Percentiles rank a stretch among this genome's conserved stretches.
phyloP scores from a whole-genome alignment of 92 coral and sea anemone genomes.

The Muricea muricata region DNA sequence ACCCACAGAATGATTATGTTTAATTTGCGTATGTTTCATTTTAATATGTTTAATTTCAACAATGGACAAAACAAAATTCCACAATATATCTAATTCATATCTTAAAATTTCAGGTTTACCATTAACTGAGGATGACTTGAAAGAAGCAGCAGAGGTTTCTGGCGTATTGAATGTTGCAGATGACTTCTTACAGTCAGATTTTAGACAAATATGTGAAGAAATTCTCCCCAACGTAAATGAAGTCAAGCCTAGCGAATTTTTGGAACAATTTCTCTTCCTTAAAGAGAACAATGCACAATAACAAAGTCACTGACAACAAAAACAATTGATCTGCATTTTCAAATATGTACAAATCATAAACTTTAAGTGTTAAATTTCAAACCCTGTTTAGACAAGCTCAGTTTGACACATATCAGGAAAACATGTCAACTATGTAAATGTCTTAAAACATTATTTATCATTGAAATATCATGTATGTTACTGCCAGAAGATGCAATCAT shows the following conservation, averaged over 20 bases:
- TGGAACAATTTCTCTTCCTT: neutral
- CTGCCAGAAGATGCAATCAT: too few relatives aligned
- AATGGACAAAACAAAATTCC: too few relatives aligned
- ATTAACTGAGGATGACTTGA: slow-evolving; percentile 56
- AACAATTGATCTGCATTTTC: neutral
- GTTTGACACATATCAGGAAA: neutral
- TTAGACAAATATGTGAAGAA: neutral
- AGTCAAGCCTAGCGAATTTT: neutral
- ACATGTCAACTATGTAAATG: slow-evolving; percentile 1
- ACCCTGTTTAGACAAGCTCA: neutral
- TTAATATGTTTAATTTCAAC: too few relatives aligned
- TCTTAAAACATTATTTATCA: too few relatives aligned
- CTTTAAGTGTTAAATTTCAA: neutral
- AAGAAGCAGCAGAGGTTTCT: slow-evolving; percentile 66
- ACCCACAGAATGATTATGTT: too few relatives aligned
- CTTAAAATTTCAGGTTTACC: neutral
- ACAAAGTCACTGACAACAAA: neutral
- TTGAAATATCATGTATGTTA: too few relatives aligned
- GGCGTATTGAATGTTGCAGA: slow-evolving; percentile 50
- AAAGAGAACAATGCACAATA: neutral
- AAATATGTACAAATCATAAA: neutral
- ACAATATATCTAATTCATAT: neutral
- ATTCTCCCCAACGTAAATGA: neutral
- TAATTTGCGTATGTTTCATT: too few relatives aligned
- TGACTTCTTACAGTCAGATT: neutral